These are phyloP conservation scores for Mustela erminea DNA, from an alignment of 2,797 vertebrate genomes.

Conservation along the genomic window DNA sequence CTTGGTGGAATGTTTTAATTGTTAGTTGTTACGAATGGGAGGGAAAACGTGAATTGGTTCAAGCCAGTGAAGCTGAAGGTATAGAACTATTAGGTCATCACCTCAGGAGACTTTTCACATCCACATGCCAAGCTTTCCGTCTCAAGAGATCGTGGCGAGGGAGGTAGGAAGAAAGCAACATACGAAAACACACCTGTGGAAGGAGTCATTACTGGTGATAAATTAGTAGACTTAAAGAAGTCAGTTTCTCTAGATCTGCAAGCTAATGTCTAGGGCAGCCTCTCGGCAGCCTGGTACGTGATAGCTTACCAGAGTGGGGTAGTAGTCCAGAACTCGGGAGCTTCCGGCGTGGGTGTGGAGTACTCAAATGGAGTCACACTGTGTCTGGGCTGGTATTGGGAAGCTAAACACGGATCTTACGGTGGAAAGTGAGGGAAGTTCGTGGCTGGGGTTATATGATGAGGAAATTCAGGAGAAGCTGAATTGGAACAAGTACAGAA, in stretches of 20 bases:
- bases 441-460: not conserved
- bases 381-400: not conserved
- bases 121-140: rapidly evolving
- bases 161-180: not conserved
- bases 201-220: not conserved
- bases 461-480: not conserved
- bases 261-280: not conserved
- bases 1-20: not conserved
- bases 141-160: not conserved
- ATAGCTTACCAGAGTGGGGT: not conserved
- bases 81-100: not conserved
- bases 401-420: not conserved
- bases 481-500: not conserved
- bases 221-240: not conserved
- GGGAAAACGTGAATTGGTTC: not conserved
- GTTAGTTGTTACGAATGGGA: not conserved
- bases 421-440: not conserved
- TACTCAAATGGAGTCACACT: rapidly evolving
- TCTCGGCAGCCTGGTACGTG: not conserved
- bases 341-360: rapidly evolving
- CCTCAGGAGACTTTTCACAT: not conserved
- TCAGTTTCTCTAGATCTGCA: not conserved
- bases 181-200: not conserved
- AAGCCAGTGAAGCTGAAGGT: not conserved
- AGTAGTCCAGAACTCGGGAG: not conserved